Percentiles rank a stretch among this genome's conserved stretches.
These are phyloP conservation scores for Mesoclemmys tuberculata DNA, from an alignment of 2,113 vertebrate species.

Conservation along the genomic window DNA sequence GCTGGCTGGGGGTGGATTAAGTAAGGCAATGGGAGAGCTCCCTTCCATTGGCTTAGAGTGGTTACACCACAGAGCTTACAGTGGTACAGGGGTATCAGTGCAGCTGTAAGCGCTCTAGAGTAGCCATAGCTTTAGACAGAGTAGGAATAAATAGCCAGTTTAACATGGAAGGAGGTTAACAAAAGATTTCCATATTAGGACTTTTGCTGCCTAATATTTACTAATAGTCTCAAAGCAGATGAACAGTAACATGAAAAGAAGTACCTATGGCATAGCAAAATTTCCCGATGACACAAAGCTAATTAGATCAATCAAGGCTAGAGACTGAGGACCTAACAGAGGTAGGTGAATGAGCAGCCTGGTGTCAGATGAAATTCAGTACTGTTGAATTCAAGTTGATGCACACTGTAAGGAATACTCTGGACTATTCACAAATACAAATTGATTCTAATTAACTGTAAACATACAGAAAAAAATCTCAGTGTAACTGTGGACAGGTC, in stretches of 20 bases:
- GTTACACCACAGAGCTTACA: no score
- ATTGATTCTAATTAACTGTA: not conserved
- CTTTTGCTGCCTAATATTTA: not conserved
- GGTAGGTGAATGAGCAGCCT: not conserved
- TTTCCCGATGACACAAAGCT: not conserved
- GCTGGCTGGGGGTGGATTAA: not conserved
- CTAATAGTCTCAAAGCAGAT: not conserved
- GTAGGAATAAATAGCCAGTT: not conserved
- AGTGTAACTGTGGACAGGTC: not conserved
- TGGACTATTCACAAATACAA: not conserved
- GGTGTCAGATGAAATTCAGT: conserved; percentile 4
- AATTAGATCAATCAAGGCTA: conserved; percentile 10
- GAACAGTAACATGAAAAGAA: not conserved
- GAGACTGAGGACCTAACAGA: conserved; percentile 12
- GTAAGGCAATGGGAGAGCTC: no score
- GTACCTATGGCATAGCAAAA: conserved; percentile 21
- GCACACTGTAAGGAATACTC: not conserved
- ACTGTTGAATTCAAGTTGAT: not conserved
- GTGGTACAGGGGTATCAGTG: no score
- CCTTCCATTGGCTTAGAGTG: no score
- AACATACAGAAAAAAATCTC: not conserved
- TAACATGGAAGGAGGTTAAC: conserved; percentile 3
- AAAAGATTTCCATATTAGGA: not conserved
- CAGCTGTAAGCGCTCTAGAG: no score
- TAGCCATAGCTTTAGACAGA: not conserved